Conservation (phyloP, 2,113 vertebrate species). For the Eonycteris spelaea region DNA sequence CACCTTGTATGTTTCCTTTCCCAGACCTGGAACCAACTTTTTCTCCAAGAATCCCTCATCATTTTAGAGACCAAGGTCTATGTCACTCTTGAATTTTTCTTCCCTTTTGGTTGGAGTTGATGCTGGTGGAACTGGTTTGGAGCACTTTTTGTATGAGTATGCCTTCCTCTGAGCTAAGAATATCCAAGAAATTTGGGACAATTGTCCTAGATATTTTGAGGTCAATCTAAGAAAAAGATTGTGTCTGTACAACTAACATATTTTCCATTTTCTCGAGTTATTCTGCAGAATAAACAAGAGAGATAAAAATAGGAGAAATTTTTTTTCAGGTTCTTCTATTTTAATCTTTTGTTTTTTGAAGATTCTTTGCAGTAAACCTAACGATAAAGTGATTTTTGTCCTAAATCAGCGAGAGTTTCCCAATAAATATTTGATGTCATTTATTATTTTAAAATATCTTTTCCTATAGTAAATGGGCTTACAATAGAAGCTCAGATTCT, state of each 20-base stretch:
- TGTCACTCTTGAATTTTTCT: not conserved
- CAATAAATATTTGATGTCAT: not conserved
- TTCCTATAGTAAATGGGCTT: not conserved
- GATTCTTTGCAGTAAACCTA: not conserved
- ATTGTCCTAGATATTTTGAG: not conserved
- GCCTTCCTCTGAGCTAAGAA: not conserved
- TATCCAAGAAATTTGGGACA: not conserved
- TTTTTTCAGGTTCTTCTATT: not conserved
- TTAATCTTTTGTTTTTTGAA: not conserved
- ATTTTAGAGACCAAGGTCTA: not conserved
- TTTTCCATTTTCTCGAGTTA: not conserved
- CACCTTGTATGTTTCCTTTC: not conserved
- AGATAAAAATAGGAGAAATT: not conserved
- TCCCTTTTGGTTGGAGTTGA: not conserved
- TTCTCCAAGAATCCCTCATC: not conserved
- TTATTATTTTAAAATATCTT: not conserved
- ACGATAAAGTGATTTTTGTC: not conserved
- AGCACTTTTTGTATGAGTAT: not conserved
- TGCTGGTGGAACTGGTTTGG: not conserved
- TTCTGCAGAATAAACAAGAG: not conserved
- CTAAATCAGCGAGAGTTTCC: not conserved
- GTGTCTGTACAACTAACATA: not conserved
- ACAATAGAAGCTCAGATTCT: not conserved
- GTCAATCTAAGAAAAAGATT: not conserved
- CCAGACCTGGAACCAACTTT: not conserved